Base-by-base conservation (phyloP, 1,140 invertebrate genomes). In the Cotesia chilonis region DNA sequence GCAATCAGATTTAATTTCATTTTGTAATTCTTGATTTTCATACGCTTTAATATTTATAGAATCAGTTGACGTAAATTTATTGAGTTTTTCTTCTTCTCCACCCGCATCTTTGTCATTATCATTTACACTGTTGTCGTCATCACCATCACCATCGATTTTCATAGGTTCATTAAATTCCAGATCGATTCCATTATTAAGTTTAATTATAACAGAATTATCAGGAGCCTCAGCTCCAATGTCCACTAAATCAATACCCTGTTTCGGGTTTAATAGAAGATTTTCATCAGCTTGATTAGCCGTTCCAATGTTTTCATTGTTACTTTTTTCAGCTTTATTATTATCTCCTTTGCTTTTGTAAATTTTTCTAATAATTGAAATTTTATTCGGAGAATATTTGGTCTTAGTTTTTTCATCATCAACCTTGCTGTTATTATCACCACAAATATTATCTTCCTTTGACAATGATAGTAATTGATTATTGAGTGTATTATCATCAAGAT, bases 361-460 rank as follows among this genome's bases (percentile, higher is more conserved):
- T 64, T 52, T 71, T 7, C 52, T 41, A 20, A 71, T 54, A 38
- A 71, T 65, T 5, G 70, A 55, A 38, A 54, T 71, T 38, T 71
- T 71, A 17, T 71, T 71, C 2, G 61, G 70, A 4, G 70, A 71
- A 38, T 63, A 71, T 57, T 61, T 63, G n/a, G 68, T 47, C 35
- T 54, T 64, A 37, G 12, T 20, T 60, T 6, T 12, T n/a, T 35
- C n/a, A 17, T 52, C 61, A 20, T 55, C 14, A 47, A 10, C 14
- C 5, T 55, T 64, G 20, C n/a, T 38, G 14, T 17, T 20, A 57
- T 20, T 47, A 71, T 71, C 59, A 5, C 51, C 61, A 5, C n/a
- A 61, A 17, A 38, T 12, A 51, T 54, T 28, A 17, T 71, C 38
- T 7, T 64, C 60, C 14, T 47, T 12, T 37, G 28, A 36, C 5